Base-by-base conservation (phyloP, 2,888 invertebrate species). In the Neoaliturus tenellus region DNA sequence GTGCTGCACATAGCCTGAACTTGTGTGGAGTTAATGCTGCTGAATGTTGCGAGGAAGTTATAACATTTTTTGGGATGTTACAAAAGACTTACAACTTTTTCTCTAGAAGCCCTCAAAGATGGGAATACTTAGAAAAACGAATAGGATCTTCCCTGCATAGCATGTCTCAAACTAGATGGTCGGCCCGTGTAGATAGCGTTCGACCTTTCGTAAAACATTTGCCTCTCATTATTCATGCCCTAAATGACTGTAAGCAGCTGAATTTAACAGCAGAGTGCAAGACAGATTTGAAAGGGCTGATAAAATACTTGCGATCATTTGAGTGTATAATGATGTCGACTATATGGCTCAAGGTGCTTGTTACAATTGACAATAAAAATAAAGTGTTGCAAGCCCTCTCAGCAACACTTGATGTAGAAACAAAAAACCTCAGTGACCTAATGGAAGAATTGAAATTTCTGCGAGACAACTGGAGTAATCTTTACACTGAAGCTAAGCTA, bases 61-160 rank as follows among this genome's bases (percentile, higher is more conserved):
- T 51, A 80, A 51, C 48, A 51, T 80, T 80, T 48, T 51, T 23
- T 51, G 51, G 78, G 44, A 23, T 69, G 35, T 31, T 82, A 23
- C 82, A 82, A 82, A 82, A 71, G 71, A 73, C 55, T 33, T 82
- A 73, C 73, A 73, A 28, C 44, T 82, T 71, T 51, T 82, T 73
- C 48, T 51, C 73, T 51, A 35, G 73, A 67, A 82, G 71, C 51
- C 71, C 82, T 39, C 67, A 69, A 41, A 69, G 82, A 44, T 82
- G 82, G 82, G 71, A 82, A 71, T 25, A 25, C 25, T 71, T 82
- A 48, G 71, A 41, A 67, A 81, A 81, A 31, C 14, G 12, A 12
- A 44, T 69, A 62, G 67, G 82, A 28, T 69, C 35, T 51, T 83
- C 83, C 17, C 58, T 73, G n/a, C 83, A 75, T 75, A 39, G 41